Percentiles rank a stretch among this genome's conserved stretches.
Conservation (phyloP, 2,888 invertebrate genomes). For the Operophtera brumata region DNA sequence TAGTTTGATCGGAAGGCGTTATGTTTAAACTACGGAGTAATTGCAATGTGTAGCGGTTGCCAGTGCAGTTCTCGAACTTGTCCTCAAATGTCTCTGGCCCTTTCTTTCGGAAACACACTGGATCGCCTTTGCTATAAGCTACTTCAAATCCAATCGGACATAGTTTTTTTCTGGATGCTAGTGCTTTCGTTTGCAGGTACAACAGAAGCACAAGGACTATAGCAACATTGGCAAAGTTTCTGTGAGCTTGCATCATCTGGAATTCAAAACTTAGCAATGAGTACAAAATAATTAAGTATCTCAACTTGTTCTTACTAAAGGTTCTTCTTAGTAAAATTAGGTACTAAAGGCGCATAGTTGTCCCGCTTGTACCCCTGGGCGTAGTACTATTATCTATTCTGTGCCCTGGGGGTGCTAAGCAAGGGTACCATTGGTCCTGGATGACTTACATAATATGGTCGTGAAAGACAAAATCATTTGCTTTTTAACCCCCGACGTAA, state of each 20-base stretch:
- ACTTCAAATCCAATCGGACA: conserved; percentile 68
- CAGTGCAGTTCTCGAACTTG: conserved; percentile 60
- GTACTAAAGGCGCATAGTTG: no score
- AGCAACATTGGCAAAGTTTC: conserved; percentile 31
- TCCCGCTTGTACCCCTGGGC: no score
- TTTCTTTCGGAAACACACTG: conserved; percentile 64
- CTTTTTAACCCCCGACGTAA: no score
- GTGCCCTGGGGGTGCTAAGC: no score
- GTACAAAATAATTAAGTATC: no score
- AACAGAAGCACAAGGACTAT: conserved; percentile 39
- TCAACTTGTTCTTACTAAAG: no score
- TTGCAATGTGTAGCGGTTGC: conserved; percentile 59
- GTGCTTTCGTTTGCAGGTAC: conserved; percentile 35
- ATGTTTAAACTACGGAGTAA: conserved; percentile 54
- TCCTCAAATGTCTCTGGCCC: conserved; percentile 62
- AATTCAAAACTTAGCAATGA: conserved; percentile 33
- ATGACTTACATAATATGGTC: no score
- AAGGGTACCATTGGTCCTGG: no score
- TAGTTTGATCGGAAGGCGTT: conserved; percentile 42
- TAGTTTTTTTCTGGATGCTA: conserved; percentile 29
- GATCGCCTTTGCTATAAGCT: conserved; percentile 40
- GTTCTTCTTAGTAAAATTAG: no score
- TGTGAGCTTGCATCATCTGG: conserved; percentile 54
- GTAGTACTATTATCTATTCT: no score
- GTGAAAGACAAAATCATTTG: no score